Percentiles rank a stretch among this genome's conserved stretches.
phyloP scores from a whole-genome alignment of 2,797 vertebrate species.

The Otolemur crassicaudatus region DNA sequence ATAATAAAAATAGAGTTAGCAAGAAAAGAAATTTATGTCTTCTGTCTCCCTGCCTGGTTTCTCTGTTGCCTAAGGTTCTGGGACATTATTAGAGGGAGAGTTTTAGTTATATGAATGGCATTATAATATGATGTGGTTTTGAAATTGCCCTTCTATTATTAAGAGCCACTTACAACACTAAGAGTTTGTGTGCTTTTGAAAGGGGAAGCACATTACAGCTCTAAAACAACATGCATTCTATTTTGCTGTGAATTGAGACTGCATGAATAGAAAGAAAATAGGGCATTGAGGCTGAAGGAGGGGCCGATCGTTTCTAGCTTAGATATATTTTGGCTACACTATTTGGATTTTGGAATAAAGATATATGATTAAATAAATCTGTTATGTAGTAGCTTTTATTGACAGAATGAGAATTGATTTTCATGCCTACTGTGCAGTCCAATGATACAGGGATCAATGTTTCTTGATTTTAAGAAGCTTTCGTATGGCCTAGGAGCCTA shows the following conservation, averaged over 20 bases:
- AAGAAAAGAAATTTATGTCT: neutral
- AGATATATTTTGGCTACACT: slow-evolving; percentile 22
- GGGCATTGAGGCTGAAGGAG: neutral
- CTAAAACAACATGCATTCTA: neutral
- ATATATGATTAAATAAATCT: slow-evolving; percentile 24
- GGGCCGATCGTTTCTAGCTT: neutral
- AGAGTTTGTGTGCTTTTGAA: neutral
- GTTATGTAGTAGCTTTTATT: neutral
- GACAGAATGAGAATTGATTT: slow-evolving; percentile 57
- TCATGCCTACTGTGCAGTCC: neutral
- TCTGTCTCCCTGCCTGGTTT: neutral
- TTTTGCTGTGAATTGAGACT: neutral
- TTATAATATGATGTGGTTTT: neutral
- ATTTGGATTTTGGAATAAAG: slow-evolving; percentile 53
- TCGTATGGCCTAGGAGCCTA: slow-evolving; percentile 4
- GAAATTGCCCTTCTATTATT: neutral
- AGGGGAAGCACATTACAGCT: neutral
- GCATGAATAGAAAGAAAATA: neutral
- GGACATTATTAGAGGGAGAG: neutral
- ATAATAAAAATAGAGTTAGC: neutral
- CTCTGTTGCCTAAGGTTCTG: neutral
- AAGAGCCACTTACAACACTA: neutral
- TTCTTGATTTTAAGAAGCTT: slow-evolving; percentile 56
- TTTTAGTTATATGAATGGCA: neutral
- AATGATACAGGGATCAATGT: slow-evolving; percentile 7